Evolutionary conservation across 2,888 invertebrate genomes (phyloP).

Genomic region (Malthinus seriepunctatus): DNA sequence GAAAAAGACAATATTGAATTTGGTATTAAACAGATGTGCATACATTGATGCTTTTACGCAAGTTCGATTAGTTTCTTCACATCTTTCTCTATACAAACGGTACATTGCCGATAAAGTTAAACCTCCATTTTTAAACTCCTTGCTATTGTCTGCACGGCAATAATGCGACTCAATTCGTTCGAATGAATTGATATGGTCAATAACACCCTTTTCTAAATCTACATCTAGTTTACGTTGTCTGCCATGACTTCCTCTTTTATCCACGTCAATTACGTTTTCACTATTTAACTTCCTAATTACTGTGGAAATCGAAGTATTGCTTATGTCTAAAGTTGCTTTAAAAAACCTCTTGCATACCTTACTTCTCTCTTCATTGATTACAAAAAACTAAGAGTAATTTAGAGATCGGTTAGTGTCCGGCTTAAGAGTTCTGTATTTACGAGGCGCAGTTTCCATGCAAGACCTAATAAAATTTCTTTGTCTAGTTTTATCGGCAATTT

Average conservation of each 20-base stretch:
- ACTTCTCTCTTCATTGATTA: not conserved
- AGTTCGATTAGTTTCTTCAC: not conserved
- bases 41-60: conserved; percentile 3
- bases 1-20: conserved; percentile 9
- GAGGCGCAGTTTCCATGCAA: not conserved
- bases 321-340: not conserved
- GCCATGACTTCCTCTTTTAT: not conserved
- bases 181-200: conserved; percentile 34
- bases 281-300: not conserved
- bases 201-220: conserved; percentile 9
- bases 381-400: not conserved
- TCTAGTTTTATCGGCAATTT: not conserved
- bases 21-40: conserved; percentile 1
- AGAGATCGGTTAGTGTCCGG: not conserved
- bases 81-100: conserved; percentile 16
- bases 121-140: conserved; percentile 34
- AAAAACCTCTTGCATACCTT: not conserved
- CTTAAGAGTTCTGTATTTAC: not conserved
- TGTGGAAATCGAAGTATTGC: not conserved
- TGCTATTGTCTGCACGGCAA: conserved; percentile 31
- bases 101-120: conserved; percentile 39
- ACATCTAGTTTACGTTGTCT: not conserved
- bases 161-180: conserved; percentile 39
- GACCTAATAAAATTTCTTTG: not conserved
- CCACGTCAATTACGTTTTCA: not conserved